Conservation (phyloP, 2,888 invertebrate species). For the Amphipyra berbera region DNA sequence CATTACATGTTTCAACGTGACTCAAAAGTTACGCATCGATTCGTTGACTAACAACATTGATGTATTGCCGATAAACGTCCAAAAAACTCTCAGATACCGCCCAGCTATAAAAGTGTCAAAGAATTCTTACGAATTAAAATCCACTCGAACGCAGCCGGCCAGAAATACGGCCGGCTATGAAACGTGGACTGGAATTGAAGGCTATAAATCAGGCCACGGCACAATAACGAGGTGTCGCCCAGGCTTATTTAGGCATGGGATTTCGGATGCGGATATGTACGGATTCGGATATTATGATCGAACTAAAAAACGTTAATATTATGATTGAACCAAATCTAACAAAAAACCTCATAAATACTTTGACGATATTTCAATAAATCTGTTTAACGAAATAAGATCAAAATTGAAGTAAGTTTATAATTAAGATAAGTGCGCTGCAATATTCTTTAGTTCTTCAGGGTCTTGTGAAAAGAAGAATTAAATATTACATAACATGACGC, state of each 20-base stretch:
- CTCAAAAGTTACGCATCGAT: slow-evolving; percentile 31
- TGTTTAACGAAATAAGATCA: too few species aligned
- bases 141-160: slow-evolving; percentile 46
- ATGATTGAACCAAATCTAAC: background rate
- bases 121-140: slow-evolving; percentile 56
- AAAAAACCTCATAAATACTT: background rate
- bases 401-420: too few species aligned
- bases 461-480: too few species aligned
- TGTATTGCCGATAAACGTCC: slow-evolving; percentile 55
- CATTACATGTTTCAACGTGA: slow-evolving; percentile 10
- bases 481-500: too few species aligned
- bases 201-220: slow-evolving; percentile 51
- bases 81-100: slow-evolving; percentile 39
- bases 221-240: slow-evolving; percentile 34
- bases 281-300: slow-evolving; percentile 9
- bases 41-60: slow-evolving; percentile 44
- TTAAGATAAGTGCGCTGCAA: too few species aligned
- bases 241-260: slow-evolving; percentile 14
- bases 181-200: slow-evolving; percentile 53
- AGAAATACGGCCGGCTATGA: slow-evolving; percentile 53
- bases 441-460: too few species aligned
- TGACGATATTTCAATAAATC: too few species aligned
- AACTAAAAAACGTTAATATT: slow-evolving; percentile 3
- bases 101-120: slow-evolving; percentile 55
- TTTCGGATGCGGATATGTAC: slow-evolving; percentile 20